Evolutionary conservation across 2,113 vertebrate species (phyloP).

Genomic region (Rhabdornis inornatus): DNA sequence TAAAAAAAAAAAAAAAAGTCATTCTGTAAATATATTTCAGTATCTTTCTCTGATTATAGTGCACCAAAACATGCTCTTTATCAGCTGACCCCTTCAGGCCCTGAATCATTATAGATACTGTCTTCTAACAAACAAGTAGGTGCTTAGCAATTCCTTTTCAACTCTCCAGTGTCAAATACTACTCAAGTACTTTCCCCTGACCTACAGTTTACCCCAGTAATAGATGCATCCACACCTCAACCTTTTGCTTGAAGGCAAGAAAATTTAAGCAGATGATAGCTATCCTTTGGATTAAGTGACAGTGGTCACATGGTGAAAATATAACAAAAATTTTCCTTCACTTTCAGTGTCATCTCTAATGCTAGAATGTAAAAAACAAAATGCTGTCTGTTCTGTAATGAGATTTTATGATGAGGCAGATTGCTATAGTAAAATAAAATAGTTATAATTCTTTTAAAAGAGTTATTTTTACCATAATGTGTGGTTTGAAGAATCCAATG

Average conservation of each 20-base stretch:
- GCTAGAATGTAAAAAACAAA: background rate
- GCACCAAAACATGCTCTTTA: background rate
- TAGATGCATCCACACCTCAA: background rate
- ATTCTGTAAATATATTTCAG: background rate
- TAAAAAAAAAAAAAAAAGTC: background rate
- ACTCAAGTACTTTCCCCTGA: background rate
- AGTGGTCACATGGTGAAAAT: background rate
- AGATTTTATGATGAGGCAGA: background rate
- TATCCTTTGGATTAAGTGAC: background rate
- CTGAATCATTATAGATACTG: background rate
- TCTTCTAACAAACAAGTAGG: background rate
- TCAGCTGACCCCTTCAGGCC: background rate
- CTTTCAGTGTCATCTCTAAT: background rate
- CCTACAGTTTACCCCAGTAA: background rate
- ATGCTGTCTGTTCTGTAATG: background rate
- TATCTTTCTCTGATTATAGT: background rate
- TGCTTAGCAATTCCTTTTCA: background rate
- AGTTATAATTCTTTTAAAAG: background rate
- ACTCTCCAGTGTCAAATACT: background rate
- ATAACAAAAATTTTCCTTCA: background rate
- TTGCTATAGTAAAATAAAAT: background rate
- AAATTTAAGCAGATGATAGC: background rate
- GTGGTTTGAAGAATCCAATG: background rate
- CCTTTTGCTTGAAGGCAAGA: background rate
- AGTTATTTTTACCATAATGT: background rate